Base-by-base conservation (phyloP, 2,888 invertebrate genomes). In the Lasioglossum marginatum region DNA sequence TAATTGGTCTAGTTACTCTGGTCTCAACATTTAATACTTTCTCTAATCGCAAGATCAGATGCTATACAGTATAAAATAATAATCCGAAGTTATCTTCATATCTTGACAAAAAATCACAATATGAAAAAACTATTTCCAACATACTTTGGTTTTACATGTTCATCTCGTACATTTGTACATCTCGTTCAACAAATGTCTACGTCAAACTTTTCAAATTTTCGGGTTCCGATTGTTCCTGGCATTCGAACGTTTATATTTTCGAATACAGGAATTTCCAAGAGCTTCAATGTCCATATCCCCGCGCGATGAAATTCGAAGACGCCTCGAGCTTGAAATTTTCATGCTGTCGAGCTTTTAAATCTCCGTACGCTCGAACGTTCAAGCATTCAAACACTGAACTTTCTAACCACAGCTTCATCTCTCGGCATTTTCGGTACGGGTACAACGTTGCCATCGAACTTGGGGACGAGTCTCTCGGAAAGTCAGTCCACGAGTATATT, bases 401-500 rank as follows among this genome's bases (percentile, higher is more conserved):
- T 68, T 68, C 31, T 1, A 40, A 68, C 48, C 52, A 19, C 14
- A 80, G 19, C 27, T 10, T 52, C 40, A 14, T 37, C 52, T 2
- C 8, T 40, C 16, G 63, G 31, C 40, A 57, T 77, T n/a, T 60
- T 83, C 48, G 6, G 14, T 83, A 8, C 68, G 87, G 83, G 48
- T n/a, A 1, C 77, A 2, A n/a, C 63, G n/a, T 45, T 85, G 63
- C 43, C 85, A 40, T 74, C 60, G 31, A 76, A 75, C 16, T 45
- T 89, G 12, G 60, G 82, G 12, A 31, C 74, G 48, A 74, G 71
- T 68, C 52, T 90, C 68, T 68, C 72, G 45, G 77, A 34, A 19
- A 74, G 63, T n/a, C 81, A 78, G 14, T 57, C 83, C 37, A 52
- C 88, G 52, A 84, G 63, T 81, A 74, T 85, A 76, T 79, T 85